These are phyloP conservation scores for Vanacampus margaritifer DNA, from an alignment of 2,113 vertebrate species.

Conservation along the genomic window DNA sequence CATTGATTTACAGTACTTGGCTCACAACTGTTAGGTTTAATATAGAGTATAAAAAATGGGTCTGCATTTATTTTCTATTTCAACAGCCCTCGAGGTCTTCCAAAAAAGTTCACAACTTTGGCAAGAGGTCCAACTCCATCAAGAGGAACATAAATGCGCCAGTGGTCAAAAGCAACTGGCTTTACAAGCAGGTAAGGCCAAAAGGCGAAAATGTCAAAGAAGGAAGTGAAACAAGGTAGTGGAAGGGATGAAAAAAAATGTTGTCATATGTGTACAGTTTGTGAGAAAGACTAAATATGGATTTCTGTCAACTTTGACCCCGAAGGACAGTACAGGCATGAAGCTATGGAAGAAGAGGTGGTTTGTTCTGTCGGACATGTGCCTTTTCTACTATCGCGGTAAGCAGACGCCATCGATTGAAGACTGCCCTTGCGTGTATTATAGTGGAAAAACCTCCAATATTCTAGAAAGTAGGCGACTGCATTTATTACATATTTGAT, in stretches of 20 bases:
- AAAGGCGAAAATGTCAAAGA: slow-evolving; percentile 4
- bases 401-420: slow-evolving; percentile 39
- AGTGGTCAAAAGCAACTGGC: slow-evolving; percentile 86
- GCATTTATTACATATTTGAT: too few relatives aligned
- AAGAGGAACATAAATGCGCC: slow-evolving; percentile 91
- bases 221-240: slow-evolving; percentile 25
- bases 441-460: too few relatives aligned
- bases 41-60: too few relatives aligned
- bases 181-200: slow-evolving; percentile 93
- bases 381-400: slow-evolving; percentile 98
- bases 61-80: not conserved
- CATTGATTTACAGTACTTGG: too few relatives aligned
- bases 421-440: too few relatives aligned
- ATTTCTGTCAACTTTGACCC: slow-evolving; percentile 26
- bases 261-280: not conserved
- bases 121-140: slow-evolving; percentile 96
- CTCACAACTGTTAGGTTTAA: too few relatives aligned
- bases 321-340: slow-evolving; percentile 95
- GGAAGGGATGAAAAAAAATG: slow-evolving; percentile 7
- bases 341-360: slow-evolving; percentile 98
- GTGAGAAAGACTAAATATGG: not conserved
- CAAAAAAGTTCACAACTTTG: slow-evolving; percentile 97
- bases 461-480: too few relatives aligned
- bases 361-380: slow-evolving; percentile 96
- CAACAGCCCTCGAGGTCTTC: slow-evolving; percentile 86